Evolutionary conservation across 2,113 vertebrate species (phyloP), one percentile per base, ranked within the genome.

Genomic region (Thunnus maccoyii): DNA sequence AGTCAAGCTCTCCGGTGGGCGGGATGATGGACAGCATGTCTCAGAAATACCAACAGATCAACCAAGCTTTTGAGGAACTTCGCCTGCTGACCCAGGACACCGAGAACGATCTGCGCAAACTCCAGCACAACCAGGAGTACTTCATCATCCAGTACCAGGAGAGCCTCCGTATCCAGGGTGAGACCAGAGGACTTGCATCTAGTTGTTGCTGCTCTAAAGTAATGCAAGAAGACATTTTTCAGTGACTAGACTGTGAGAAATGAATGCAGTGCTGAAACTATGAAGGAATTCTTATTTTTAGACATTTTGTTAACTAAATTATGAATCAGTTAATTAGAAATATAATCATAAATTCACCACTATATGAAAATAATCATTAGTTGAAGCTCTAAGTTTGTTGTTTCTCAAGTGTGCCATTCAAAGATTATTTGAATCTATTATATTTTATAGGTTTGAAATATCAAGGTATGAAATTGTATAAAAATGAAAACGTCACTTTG

Each of bases 121-220:
- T 99, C 83, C 97, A 99, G 86, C 97, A 99, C 93, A 97, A 97
- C 2, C 98, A 99, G 81, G 98, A 99, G 82, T 99, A 99, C 78
- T 99, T 99, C 93, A 99, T 99, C 92, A 99, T 99, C 94, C 98
- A 99, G 91, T 99, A 99, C 86, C 97, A 99, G 89, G 98, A 99
- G 94, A 99, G 97, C 92, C 95, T 99, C 82, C 93, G 97, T 65
- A 96, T 99, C 72, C 95, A 95, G 89, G 94, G 95, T 97, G 69
- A 87, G 88, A 64, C 20, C 48, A 25, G 52, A 54, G 4, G 5
- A 18, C 41, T 12, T 30, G 14, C 22, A 8, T 30, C 18, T 51
- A 1, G 4, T 48, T 20, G 8, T 3, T 15, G 1, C 14, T 54
- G 32, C 44, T 4, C 18, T 0, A 4, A 55, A 71, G 17, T 41